phyloP scores from a whole-genome alignment of 2,888 invertebrate genomes.

The Chloroclystis v-ata region DNA sequence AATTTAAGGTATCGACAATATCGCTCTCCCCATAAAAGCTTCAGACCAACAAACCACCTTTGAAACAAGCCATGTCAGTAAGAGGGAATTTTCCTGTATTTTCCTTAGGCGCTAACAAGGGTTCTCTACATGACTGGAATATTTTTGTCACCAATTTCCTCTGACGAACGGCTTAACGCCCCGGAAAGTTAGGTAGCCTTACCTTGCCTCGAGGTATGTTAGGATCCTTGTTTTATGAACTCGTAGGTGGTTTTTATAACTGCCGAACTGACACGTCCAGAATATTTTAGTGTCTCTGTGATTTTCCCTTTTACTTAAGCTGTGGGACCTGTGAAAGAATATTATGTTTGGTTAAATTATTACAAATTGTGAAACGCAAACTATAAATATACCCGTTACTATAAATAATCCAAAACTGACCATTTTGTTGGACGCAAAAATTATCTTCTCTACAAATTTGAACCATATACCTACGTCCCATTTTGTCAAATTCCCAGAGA shows the following conservation, averaged over 20 bases:
- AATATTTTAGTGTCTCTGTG: too few species aligned
- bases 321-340: too few species aligned
- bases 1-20: conserved; percentile 56
- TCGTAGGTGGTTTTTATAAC: conserved; percentile 40
- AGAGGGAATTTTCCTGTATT: conserved; percentile 60
- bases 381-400: too few species aligned
- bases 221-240: conserved; percentile 54
- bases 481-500: conserved; percentile 28
- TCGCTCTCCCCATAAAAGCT: conserved; percentile 53
- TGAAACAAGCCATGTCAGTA: conserved; percentile 58
- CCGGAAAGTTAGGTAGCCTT: conserved; percentile 62
- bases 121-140: conserved; percentile 71
- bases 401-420: too few species aligned
- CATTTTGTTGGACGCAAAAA: too few species aligned
- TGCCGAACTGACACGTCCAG: conserved; percentile 33
- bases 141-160: conserved; percentile 72
- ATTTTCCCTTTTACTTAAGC: too few species aligned
- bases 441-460: conserved; percentile 1
- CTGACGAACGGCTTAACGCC: conserved; percentile 64
- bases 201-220: conserved; percentile 55
- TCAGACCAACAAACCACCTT: conserved; percentile 46
- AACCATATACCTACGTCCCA: conserved; percentile 3
- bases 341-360: too few species aligned
- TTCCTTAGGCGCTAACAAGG: conserved; percentile 67
- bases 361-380: too few species aligned